Conservation (phyloP, 1,140 invertebrate genomes). For the Dufourea novaeangliae region DNA sequence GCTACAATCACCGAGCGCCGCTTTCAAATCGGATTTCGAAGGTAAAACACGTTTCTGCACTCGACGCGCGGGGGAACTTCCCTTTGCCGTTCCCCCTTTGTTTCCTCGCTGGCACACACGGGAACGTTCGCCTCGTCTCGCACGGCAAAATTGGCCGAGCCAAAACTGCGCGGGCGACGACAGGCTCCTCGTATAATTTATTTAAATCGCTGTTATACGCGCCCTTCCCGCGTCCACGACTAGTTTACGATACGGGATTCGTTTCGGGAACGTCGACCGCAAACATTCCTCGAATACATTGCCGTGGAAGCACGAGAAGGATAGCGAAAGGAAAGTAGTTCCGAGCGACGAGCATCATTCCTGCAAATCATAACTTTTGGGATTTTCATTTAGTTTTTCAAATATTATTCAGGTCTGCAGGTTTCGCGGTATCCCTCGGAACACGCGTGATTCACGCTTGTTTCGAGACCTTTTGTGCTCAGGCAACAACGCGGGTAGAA, state of each 20-base stretch:
- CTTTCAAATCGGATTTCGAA: slow-evolving; percentile 53
- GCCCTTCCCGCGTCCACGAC: neutral
- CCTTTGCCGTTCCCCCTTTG: slow-evolving; percentile 49
- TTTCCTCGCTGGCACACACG: neutral
- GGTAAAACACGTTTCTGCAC: slow-evolving; percentile 58
- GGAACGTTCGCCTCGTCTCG: slow-evolving; percentile 14
- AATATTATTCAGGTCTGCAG: neutral
- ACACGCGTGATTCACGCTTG: neutral
- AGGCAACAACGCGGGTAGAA: too few relatives aligned
- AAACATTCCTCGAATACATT: neutral
- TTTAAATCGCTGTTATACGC: slow-evolving; percentile 41
- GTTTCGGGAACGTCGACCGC: neutral
- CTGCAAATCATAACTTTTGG: neutral
- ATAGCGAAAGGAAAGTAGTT: neutral
- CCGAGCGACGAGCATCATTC: neutral
- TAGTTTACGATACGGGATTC: too few relatives aligned
- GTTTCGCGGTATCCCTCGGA: neutral
- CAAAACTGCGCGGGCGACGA: slow-evolving; percentile 3
- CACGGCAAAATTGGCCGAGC: slow-evolving; percentile 31
- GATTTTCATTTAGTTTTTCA: too few relatives aligned
- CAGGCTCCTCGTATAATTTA: slow-evolving; percentile 42
- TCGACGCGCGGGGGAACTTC: slow-evolving; percentile 59
- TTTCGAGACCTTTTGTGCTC: neutral
- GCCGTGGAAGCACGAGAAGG: neutral
- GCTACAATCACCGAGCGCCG: slow-evolving; percentile 27